Conservation (phyloP, 1,140 invertebrate species). For the Leptopilina boulardi region DNA sequence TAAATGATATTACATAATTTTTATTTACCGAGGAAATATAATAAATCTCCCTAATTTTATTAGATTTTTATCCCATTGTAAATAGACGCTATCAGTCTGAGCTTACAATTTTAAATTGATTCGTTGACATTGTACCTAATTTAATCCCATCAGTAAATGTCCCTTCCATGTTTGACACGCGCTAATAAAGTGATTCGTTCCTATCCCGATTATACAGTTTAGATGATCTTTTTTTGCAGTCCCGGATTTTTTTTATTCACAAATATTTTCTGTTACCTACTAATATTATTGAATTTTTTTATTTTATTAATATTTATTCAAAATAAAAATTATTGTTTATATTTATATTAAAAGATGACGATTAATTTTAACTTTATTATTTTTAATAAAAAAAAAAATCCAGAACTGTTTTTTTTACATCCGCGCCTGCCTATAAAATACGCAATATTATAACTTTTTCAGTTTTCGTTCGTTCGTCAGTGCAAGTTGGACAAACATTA, state of each 20-base stretch:
- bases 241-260: not conserved
- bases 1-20: too few species aligned
- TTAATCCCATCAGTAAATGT: not conserved
- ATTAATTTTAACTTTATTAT: too few species aligned
- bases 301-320: too few species aligned
- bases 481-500: not conserved
- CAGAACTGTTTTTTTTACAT: not conserved
- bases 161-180: not conserved
- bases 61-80: not conserved
- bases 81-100: not conserved
- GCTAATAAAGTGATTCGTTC: not conserved
- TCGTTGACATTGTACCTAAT: not conserved
- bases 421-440: slow-evolving; percentile 20
- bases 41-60: not conserved
- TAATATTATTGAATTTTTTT: too few species aligned
- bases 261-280: too few species aligned
- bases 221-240: not conserved
- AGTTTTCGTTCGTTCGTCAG: not conserved
- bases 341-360: too few species aligned
- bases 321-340: too few species aligned
- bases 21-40: too few species aligned
- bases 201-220: not conserved
- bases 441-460: not conserved
- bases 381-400: too few species aligned
- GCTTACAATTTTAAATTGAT: not conserved